phyloP scores from a whole-genome alignment of 2,888 invertebrate genomes.

The Lathronympha strigana region DNA sequence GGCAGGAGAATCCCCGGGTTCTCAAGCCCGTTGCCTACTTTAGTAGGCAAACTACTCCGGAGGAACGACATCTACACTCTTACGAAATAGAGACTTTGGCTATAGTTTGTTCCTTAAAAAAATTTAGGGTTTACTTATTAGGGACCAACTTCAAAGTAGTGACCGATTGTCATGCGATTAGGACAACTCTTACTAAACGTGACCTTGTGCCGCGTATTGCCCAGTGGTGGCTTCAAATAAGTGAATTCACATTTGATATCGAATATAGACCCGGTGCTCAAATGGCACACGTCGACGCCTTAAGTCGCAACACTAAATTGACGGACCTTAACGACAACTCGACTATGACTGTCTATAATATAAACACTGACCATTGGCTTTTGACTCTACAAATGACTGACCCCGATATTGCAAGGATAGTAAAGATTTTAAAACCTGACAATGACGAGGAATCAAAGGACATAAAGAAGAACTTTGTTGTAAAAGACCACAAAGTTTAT shows the following conservation, averaged over 20 bases:
- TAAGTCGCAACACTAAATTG: not conserved
- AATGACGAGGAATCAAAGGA: slow-evolving; percentile 4
- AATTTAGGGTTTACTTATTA: not conserved
- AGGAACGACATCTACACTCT: not conserved
- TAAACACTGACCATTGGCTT: slow-evolving; percentile 2
- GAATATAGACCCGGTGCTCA: not conserved
- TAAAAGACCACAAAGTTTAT: not conserved
- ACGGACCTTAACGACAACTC: not conserved
- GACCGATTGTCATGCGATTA: not conserved
- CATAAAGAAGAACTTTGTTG: not conserved
- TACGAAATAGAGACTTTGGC: not conserved
- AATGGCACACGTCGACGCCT: not conserved
- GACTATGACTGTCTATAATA: not conserved
- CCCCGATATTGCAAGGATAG: not conserved
- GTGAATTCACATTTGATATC: not conserved
- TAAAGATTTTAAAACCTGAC: not conserved
- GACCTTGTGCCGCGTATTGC: not conserved
- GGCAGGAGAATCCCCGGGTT: not conserved
- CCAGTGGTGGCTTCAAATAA: not conserved
- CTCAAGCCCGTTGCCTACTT: no score
- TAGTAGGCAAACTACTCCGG: not conserved
- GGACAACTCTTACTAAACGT: not conserved
- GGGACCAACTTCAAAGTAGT: slow-evolving; percentile 2
- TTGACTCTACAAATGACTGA: slow-evolving; percentile 6
- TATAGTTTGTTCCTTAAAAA: not conserved